Evolutionary conservation across 1,140 invertebrate species (phyloP).

Genomic region (Drepana arcuata): DNA sequence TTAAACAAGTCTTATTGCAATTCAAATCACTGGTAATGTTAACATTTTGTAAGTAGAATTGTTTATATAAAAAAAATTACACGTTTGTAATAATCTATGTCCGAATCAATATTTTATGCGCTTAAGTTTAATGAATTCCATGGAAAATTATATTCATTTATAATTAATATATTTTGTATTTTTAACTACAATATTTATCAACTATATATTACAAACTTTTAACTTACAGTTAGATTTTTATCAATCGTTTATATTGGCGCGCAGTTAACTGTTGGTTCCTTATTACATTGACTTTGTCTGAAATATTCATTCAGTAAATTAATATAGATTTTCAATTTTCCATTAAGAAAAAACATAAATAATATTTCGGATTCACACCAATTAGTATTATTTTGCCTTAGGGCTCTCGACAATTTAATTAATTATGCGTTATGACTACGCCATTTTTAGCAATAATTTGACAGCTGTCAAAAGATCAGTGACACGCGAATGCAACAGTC

Average conservation of each 20-base stretch:
- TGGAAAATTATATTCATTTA: slow-evolving; percentile 71
- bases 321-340: no score
- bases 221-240: slow-evolving; percentile 63
- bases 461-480: no score
- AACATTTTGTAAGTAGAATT: slow-evolving; percentile 5
- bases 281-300: no score
- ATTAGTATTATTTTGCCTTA: no score
- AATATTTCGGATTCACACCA: no score
- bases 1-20: slow-evolving; percentile 37
- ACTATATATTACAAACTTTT: slow-evolving; percentile 70
- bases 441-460: no score
- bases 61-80: no score
- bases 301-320: no score
- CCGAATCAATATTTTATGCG: slow-evolving; percentile 29
- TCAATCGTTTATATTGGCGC: slow-evolving; percentile 54
- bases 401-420: no score
- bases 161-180: slow-evolving; percentile 69
- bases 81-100: no score
- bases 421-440: no score
- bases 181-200: slow-evolving; percentile 67
- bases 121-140: slow-evolving; percentile 67
- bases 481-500: slow-evolving; percentile 37
- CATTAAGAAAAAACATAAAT: no score
- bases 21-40: slow-evolving; percentile 32
- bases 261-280: slow-evolving; percentile 36